A percentile compares a stretch with the other conserved stretches of the same genome.
Evolutionary conservation across 2,888 invertebrate genomes (phyloP).

Genomic region (Patella ulyssiponensis): DNA sequence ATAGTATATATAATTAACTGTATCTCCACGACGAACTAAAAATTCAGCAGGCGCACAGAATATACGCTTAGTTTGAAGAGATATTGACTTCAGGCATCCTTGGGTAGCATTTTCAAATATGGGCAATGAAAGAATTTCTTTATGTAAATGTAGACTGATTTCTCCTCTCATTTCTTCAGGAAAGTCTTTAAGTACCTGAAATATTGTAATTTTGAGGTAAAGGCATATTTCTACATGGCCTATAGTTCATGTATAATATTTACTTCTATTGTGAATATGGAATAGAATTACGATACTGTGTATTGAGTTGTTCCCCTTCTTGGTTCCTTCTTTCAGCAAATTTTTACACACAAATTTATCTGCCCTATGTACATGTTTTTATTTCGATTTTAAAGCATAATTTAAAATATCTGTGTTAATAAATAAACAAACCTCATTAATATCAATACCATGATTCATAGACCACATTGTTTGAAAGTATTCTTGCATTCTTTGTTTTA

Average conservation of each 20-base stretch:
- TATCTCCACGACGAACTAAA: constrained; percentile 94
- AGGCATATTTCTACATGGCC: neutral
- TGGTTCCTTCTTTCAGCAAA: neutral
- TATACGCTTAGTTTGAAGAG: constrained; percentile 92
- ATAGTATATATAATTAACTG: constrained; percentile 93
- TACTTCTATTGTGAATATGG: neutral
- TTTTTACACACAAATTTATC: neutral
- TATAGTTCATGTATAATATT: neutral
- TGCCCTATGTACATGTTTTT: too few relatives aligned
- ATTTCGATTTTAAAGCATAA: too few relatives aligned
- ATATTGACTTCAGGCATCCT: constrained; percentile 92
- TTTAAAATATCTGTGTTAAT: neutral
- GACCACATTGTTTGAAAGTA: constrained; percentile 99
- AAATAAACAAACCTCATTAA: constrained; percentile 85
- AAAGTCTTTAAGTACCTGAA: constrained; percentile 82
- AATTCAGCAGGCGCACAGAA: constrained; percentile 97
- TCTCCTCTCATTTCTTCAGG: constrained; percentile 96
- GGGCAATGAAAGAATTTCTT: constrained; percentile 92
- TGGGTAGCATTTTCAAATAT: constrained; percentile 96
- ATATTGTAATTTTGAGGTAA: neutral
- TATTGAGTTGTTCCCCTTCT: neutral
- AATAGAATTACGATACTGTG: neutral
- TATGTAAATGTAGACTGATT: constrained; percentile 94
- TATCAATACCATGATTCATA: constrained; percentile 95
- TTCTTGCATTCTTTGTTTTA: constrained; percentile 96